Evolutionary conservation across 2,113 vertebrate species (phyloP).

Genomic region (Myotis davidii): DNA sequence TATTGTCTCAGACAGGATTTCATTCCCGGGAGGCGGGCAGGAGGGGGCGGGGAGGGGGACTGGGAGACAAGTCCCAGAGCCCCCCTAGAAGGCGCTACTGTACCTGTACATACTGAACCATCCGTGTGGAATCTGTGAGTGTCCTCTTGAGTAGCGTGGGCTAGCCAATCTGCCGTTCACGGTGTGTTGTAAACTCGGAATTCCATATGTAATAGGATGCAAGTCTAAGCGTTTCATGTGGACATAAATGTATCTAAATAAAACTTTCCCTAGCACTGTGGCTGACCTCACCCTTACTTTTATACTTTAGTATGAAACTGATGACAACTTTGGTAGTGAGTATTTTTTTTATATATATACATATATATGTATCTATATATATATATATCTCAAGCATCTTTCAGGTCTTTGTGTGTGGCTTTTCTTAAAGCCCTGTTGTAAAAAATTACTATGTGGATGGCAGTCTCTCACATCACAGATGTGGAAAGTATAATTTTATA

Average conservation of each 20-base stretch:
- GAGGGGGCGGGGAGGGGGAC: slow-evolving; percentile 36
- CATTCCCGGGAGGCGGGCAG: slow-evolving; percentile 53
- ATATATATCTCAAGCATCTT: slow-evolving; percentile 94
- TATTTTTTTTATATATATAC: slow-evolving; percentile 91
- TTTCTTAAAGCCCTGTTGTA: slow-evolving; percentile 97
- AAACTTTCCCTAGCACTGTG: slow-evolving; percentile 88
- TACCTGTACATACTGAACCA: slow-evolving; percentile 78
- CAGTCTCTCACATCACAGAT: slow-evolving; percentile 99
- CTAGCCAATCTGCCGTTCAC: slow-evolving; percentile 78
- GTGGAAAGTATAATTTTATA: slow-evolving; percentile 99
- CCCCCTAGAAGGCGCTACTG: slow-evolving; percentile 73
- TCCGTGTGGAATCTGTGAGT: slow-evolving; percentile 79
- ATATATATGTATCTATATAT: slow-evolving; percentile 90
- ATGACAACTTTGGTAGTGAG: slow-evolving; percentile 93
- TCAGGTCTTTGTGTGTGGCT: slow-evolving; percentile 99
- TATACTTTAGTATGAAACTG: slow-evolving; percentile 93
- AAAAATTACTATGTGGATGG: slow-evolving; percentile 96
- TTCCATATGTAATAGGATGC: slow-evolving; percentile 87
- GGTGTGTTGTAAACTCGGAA: slow-evolving; percentile 84
- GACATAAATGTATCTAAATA: slow-evolving; percentile 88
- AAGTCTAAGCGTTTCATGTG: slow-evolving; percentile 87
- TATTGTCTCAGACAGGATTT: slow-evolving; percentile 81
- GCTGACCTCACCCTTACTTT: slow-evolving; percentile 91
- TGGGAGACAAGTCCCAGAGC: slow-evolving; percentile 73
- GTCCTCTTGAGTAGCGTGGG: slow-evolving; percentile 79